phyloP scores from a whole-genome alignment of 2,888 invertebrate genomes.

The Conops quadrifasciatus region DNA sequence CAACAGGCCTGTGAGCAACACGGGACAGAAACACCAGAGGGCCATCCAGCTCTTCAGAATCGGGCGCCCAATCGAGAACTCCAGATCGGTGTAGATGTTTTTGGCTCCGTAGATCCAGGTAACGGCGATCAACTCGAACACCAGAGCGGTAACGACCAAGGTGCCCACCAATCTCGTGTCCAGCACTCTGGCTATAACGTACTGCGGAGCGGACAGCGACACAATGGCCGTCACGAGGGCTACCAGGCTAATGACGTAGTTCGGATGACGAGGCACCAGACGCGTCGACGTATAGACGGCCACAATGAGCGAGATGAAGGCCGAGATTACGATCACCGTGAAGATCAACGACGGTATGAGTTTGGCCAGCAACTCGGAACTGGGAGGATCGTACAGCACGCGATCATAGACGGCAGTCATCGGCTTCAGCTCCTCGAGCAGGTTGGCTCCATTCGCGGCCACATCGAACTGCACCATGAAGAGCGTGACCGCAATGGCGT shows the following conservation, averaged over 20 bases:
- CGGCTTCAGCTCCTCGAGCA: slow-evolving; percentile 61
- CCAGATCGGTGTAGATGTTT: slow-evolving; percentile 64
- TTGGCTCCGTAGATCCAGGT: slow-evolving; percentile 65
- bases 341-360: slow-evolving; percentile 59
- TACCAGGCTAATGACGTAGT: slow-evolving; percentile 62
- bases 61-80: slow-evolving; percentile 65
- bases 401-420: slow-evolving; percentile 64
- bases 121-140: slow-evolving; percentile 63
- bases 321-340: slow-evolving; percentile 58
- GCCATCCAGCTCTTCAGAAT: slow-evolving; percentile 63
- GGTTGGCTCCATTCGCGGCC: slow-evolving; percentile 52
- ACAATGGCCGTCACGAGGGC: slow-evolving; percentile 60
- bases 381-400: slow-evolving; percentile 52
- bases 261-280: slow-evolving; percentile 62
- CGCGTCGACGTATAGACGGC: slow-evolving; percentile 63
- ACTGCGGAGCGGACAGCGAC: slow-evolving; percentile 60
- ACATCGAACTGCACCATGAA: slow-evolving; percentile 64
- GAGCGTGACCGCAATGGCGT: slow-evolving; percentile 62
- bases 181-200: slow-evolving; percentile 58
- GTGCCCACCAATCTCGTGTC: slow-evolving; percentile 63
- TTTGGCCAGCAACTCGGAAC: slow-evolving; percentile 51
- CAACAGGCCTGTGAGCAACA: slow-evolving; percentile 60
- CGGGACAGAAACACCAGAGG: slow-evolving; percentile 62
- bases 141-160: slow-evolving; percentile 59
- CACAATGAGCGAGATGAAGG: slow-evolving; percentile 59